Base-by-base conservation (phyloP, 2,113 vertebrate species). In the Anarhynchus alexandrinus region DNA sequence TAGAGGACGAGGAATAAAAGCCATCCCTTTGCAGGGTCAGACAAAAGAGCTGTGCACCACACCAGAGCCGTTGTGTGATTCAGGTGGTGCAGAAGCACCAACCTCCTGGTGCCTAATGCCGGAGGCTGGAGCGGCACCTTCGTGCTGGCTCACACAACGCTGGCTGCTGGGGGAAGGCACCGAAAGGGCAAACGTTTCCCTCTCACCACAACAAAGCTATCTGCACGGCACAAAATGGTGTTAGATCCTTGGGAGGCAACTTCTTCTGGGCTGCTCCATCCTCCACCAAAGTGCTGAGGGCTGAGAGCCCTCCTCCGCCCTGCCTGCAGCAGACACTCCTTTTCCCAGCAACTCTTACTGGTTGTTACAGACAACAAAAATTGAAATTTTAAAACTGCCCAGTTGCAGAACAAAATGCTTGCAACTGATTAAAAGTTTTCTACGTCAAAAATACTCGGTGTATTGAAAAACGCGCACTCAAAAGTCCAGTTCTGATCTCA, bases 1-100 rank as follows among this genome's bases (percentile, higher is more conserved):
- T 0, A 72, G 26, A 54, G 72, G 40, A 30, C 18, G 51, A 78
- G 34, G 83, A 55, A 27, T 40, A 54, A 43, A 62, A 79, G 32
- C 29, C 61, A 58, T 38, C 49, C 42, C 58, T 61, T 38, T 73
- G 27, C 27, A 51, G 59, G 52, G 45, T 59, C 45, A 42, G 40
- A 42, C 23, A 12, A 6, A 15, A 19, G 51, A 83, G 58, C 36
- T 2, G 0, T 2, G 30, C 55, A 43, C 43, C 15, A 30, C 42
- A 42, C 13, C 5, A 1, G 54, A 47, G 47, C 45, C 59, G 52
- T 8, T 0, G 10, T 38, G 42, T 0, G 2, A 26, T 38, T 38
- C 1, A 10, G 38, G 14, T 54, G 47, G 20, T 30, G 27, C 45
- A 13, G 22, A 34, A 14, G 40, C 42, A 29, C 3, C 5, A 14